Conservation (phyloP, 2,888 invertebrate species). For the Itoplectis maculator region DNA sequence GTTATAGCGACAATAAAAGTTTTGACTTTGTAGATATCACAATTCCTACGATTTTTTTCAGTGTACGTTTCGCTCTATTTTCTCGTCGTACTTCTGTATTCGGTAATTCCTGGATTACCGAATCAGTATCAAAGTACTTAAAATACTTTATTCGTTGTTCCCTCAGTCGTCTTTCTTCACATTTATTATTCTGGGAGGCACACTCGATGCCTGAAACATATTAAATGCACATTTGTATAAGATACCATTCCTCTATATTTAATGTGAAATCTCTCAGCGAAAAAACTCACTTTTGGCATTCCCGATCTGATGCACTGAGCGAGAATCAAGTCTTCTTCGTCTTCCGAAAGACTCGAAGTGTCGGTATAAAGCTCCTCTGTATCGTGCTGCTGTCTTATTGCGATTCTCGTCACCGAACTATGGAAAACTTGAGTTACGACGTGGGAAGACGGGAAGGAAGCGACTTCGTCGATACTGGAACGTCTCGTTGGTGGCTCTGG, state of each 20-base stretch:
- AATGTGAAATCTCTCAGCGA: background rate
- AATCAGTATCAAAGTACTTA: constrained; percentile 27
- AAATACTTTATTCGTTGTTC: constrained; percentile 43
- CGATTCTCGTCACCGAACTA: constrained; percentile 63
- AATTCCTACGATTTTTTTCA: too few relatives aligned
- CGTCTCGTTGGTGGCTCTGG: constrained; percentile 37
- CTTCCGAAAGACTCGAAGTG: constrained; percentile 86
- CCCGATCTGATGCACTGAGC: constrained; percentile 89
- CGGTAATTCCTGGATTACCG: background rate
- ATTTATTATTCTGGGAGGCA: constrained; percentile 43
- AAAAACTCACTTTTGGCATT: constrained; percentile 86
- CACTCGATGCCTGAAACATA: constrained; percentile 32
- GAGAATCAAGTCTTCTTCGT: constrained; percentile 87
- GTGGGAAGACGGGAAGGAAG: constrained; percentile 44
- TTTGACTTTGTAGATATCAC: too few relatives aligned
- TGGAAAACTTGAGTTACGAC: constrained; percentile 51
- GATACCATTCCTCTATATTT: too few relatives aligned
- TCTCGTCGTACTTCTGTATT: background rate
- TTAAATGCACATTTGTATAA: background rate
- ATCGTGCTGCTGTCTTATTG: constrained; percentile 57
- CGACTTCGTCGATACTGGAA: constrained; percentile 25
- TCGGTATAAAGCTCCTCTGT: constrained; percentile 81
- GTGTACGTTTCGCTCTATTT: background rate
- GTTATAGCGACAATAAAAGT: too few relatives aligned
- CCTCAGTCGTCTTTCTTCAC: constrained; percentile 46